Conservation (phyloP, 2,797 vertebrate genomes). For the Enteromius thamalakanensis region DNA sequence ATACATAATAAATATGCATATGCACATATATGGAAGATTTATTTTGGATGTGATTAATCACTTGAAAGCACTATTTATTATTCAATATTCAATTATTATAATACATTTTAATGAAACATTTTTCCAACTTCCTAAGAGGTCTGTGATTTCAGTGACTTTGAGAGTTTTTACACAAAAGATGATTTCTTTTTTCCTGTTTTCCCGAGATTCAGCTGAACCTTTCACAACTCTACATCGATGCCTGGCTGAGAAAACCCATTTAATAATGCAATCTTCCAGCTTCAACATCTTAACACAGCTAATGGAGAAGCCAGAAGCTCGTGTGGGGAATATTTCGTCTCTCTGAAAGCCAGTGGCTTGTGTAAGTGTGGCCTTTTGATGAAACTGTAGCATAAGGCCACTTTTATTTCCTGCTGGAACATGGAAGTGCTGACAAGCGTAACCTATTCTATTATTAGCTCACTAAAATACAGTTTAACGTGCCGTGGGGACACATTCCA, state of each 20-base stretch:
- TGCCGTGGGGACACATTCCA: slow-evolving; percentile 79
- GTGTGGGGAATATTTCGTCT: slow-evolving; percentile 5
- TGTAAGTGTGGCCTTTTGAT: slow-evolving; percentile 54
- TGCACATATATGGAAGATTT: too few relatives aligned
- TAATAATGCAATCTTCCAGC: background rate
- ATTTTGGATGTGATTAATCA: too few relatives aligned
- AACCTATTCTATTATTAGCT: slow-evolving; percentile 83
- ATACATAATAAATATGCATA: too few relatives aligned
- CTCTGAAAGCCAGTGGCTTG: slow-evolving; percentile 52
- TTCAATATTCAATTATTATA: background rate
- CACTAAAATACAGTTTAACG: slow-evolving; percentile 77
- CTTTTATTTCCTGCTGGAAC: slow-evolving; percentile 72
- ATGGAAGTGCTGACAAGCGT: slow-evolving; percentile 78
- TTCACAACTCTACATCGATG: background rate
- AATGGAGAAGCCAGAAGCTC: background rate
- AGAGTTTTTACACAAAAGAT: background rate
- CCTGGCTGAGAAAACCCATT: background rate
- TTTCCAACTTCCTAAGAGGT: background rate
- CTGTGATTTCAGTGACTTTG: background rate
- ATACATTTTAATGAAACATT: background rate
- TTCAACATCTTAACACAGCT: background rate
- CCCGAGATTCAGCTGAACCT: background rate
- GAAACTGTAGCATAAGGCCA: slow-evolving; percentile 61
- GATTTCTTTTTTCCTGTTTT: background rate
- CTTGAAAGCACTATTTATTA: too few relatives aligned